Evolutionary conservation across 2,797 vertebrate species (phyloP).

Genomic region (Hozukius guyotensis): DNA sequence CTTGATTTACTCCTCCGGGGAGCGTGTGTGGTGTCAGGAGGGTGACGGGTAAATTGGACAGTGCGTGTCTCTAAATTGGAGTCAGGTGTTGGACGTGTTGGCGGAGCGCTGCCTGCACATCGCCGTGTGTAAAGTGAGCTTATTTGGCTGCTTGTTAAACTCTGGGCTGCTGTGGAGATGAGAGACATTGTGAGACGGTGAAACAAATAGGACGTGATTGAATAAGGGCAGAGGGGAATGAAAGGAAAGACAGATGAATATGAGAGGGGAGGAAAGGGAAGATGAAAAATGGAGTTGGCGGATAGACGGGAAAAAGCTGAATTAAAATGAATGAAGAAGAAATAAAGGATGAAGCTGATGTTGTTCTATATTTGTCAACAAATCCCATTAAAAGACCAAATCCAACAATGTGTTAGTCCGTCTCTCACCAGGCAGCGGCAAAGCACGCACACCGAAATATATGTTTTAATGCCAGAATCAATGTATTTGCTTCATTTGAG

Average conservation of each 20-base stretch:
- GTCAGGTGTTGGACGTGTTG: constrained; percentile 48
- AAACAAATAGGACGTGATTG: constrained; percentile 75
- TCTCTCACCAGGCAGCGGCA: too few relatives aligned
- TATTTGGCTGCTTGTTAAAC: constrained; percentile 50
- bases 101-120: constrained; percentile 15
- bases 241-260: constrained; percentile 38
- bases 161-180: not conserved
- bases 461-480: too few relatives aligned
- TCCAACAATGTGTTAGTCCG: too few relatives aligned
- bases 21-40: constrained; percentile 14
- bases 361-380: not conserved
- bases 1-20: constrained; percentile 56
- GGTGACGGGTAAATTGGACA: constrained; percentile 55
- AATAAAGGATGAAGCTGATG: not conserved
- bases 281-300: constrained; percentile 19
- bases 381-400: too few relatives aligned
- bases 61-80: constrained; percentile 48
- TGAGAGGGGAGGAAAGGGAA: not conserved
- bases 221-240: constrained; percentile 68
- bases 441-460: too few relatives aligned
- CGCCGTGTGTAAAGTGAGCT: constrained; percentile 19
- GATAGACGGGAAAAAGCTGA: not conserved
- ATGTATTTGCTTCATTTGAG: too few relatives aligned
- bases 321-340: not conserved
- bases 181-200: constrained; percentile 22